Percentiles rank a stretch among this genome's conserved stretches.
Conservation (phyloP, 2,797 vertebrate genomes). For the Ptychobarbus kaznakovi region DNA sequence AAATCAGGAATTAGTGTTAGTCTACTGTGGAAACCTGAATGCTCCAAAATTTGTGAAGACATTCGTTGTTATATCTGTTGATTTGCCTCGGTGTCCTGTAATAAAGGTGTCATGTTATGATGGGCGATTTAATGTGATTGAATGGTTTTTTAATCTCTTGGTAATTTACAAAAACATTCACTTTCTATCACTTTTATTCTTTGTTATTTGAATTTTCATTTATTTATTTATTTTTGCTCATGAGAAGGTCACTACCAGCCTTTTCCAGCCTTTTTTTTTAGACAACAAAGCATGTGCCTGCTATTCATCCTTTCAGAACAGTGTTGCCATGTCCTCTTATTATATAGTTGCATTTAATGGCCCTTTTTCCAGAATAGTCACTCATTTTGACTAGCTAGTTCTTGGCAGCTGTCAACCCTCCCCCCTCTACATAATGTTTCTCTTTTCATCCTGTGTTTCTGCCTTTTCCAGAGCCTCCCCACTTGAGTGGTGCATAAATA, state of each 20-base stretch:
- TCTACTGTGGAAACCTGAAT: slow-evolving; percentile 44
- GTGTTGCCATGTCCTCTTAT: not conserved
- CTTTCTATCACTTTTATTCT: not conserved
- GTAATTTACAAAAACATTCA: not conserved
- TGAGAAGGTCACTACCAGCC: not conserved
- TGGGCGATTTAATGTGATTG: not conserved
- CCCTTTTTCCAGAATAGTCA: not conserved
- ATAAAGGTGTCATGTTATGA: slow-evolving; percentile 62
- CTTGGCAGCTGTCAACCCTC: not conserved
- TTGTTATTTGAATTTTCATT: not conserved
- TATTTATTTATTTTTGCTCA: not conserved
- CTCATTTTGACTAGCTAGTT: not conserved
- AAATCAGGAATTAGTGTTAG: slow-evolving; percentile 48
- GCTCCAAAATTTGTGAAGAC: slow-evolving; percentile 27
- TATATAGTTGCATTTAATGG: not conserved
- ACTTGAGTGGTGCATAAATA: not conserved
- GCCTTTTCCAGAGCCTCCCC: not conserved
- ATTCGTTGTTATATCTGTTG: slow-evolving; percentile 49
- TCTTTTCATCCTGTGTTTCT: not conserved
- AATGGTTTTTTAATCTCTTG: not conserved
- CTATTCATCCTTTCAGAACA: not conserved
- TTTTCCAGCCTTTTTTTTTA: not conserved
- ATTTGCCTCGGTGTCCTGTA: slow-evolving; percentile 55
- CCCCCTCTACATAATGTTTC: not conserved
- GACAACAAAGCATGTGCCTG: not conserved